Evolutionary conservation across 1,140 invertebrate genomes (phyloP).

Genomic region (Dicyema japonicum): DNA sequence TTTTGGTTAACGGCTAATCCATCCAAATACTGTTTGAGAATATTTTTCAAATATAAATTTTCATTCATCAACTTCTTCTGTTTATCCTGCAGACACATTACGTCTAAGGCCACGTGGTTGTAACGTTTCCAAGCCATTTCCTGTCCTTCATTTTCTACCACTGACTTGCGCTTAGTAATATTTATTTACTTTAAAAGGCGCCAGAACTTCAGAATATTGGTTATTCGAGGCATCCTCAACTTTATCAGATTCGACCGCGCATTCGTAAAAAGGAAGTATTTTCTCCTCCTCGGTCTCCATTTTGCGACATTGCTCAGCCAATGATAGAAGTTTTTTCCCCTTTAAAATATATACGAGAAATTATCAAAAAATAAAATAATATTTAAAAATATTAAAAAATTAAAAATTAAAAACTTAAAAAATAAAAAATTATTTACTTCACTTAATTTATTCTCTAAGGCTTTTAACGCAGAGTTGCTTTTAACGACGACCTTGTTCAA

Average conservation of each 20-base stretch:
- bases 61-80: conserved; percentile 10
- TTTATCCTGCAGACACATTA: conserved; percentile 16
- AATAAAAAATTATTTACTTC: conserved; percentile 4
- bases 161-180: conserved; percentile 10
- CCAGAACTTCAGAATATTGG: conserved; percentile 10
- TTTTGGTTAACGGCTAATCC: conserved; percentile 20
- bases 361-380: neutral
- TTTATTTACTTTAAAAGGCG: conserved; percentile 4
- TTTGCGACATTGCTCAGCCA: conserved; percentile 18
- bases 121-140: conserved; percentile 21
- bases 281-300: conserved; percentile 22
- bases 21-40: conserved; percentile 20
- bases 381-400: conserved; percentile 1
- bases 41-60: conserved; percentile 13
- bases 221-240: conserved; percentile 11
- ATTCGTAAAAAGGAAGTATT: conserved; percentile 19
- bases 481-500: conserved; percentile 15
- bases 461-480: conserved; percentile 13
- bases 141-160: conserved; percentile 13
- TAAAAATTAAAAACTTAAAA: neutral
- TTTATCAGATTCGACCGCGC: conserved; percentile 15
- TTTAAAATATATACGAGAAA: conserved; percentile 5
- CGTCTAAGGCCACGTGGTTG: conserved; percentile 19
- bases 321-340: conserved; percentile 13
- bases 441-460: conserved; percentile 11